Conservation (phyloP, 2,113 vertebrate species). For the Chrysemys picta region DNA sequence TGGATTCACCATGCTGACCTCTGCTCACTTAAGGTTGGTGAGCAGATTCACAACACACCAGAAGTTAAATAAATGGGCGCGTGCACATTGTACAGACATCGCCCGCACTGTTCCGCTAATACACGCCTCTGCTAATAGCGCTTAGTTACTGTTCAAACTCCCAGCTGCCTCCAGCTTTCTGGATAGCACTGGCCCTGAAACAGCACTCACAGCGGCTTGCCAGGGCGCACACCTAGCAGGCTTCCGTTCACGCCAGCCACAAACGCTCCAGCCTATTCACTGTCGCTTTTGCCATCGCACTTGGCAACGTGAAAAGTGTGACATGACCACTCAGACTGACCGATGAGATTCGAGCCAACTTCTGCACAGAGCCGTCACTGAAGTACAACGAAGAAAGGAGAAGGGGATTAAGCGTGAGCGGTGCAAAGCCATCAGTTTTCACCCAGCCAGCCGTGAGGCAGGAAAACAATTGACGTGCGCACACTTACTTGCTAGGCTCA, state of each 20-base stretch:
- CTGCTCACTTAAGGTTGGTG: background rate
- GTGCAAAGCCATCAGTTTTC: background rate
- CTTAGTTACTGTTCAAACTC: background rate
- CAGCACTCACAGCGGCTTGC: background rate
- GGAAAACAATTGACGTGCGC: background rate
- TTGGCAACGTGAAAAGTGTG: accelerated
- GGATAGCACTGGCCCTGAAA: background rate
- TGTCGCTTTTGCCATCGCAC: accelerated
- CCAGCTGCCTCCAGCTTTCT: background rate
- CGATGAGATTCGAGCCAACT: accelerated
- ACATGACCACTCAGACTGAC: accelerated
- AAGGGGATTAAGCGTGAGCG: background rate
- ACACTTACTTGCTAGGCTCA: accelerated
- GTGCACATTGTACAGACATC: background rate
- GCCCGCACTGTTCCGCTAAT: background rate
- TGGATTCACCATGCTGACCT: background rate
- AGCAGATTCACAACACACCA: background rate
- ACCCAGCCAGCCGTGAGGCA: background rate
- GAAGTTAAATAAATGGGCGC: background rate
- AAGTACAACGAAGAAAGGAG: background rate
- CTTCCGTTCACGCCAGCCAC: background rate
- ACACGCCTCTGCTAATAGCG: background rate
- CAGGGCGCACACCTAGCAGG: background rate
- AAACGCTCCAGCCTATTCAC: accelerated
- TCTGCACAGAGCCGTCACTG: accelerated